Base-by-base conservation (phyloP, 2,888 invertebrate species). In the Acrobasis repandana region DNA sequence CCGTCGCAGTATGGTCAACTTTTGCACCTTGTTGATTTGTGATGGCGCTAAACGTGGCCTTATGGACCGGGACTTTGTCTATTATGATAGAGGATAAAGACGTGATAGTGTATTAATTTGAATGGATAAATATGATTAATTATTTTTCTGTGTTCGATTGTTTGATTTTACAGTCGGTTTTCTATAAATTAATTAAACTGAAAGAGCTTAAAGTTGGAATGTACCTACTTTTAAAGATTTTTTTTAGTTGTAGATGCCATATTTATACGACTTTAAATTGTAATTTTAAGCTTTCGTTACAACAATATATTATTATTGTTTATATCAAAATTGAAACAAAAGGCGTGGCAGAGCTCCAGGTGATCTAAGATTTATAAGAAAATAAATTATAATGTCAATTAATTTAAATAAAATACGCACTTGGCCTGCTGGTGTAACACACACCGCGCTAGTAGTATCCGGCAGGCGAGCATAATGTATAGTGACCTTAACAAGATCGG, bases 401-500 rank as follows among this genome's bases (percentile, higher is more conserved):
- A 75, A 73, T 75, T 69, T 63, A 71, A 68, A 15, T 65, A 64
- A 70, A 68, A 68, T 73, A 66, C 71, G 75, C 68, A 77, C 67
- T 80, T 83, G 80, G 80, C 81, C 72, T 71, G 71, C 68, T 61
- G 58, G 61, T 14, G 34, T 58, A 66, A 67, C 67, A 70, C 64
- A 71, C 66, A 71, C 64, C 18, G 67, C 16, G 67, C 64, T 66
- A 60, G 56, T 64, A 72, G 61, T 70, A 77, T 80, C 79, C 80
- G 82, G 80, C 77, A 79, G 73, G 68, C 73, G 70, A 63, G 50
- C 60, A 71, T 75, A 78, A 76, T 80, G 77, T 78, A 75, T 77
- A 69, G 72, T 76, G 84, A 82, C 89, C 90, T 88, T 85, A 87
- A 68, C 74, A 74, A 77, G 80, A 74, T 69, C 74, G 72, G 83